A percentile compares a stretch with the other conserved stretches of the same genome.
Evolutionary conservation across 2,797 vertebrate species (phyloP).

Genomic region (Mormyrops boulengeri): DNA sequence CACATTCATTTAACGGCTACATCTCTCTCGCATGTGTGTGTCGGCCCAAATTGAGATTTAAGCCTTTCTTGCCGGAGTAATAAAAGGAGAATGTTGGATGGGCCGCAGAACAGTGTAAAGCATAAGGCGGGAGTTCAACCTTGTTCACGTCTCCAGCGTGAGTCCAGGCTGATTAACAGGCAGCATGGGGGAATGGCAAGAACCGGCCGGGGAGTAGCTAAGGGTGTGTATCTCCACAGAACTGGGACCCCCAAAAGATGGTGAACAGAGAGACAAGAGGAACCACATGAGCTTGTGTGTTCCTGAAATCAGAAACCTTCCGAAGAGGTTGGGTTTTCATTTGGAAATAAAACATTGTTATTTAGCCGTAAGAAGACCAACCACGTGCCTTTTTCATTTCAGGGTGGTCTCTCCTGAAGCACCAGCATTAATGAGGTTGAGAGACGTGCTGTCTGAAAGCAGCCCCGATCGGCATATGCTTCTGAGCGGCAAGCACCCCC

Average conservation of each 20-base stretch:
- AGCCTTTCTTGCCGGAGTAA: not conserved
- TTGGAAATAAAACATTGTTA: conserved; percentile 12
- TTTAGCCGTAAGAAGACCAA: conserved; percentile 17
- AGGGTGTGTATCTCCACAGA: not conserved
- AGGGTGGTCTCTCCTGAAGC: not conserved
- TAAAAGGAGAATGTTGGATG: not conserved
- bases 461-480: not conserved
- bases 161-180: conserved; percentile 24
- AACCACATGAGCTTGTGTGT: not conserved
- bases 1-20: not conserved
- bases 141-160: conserved; percentile 16
- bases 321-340: not conserved
- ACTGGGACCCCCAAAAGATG: not conserved
- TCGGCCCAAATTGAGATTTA: not conserved
- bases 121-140: conserved; percentile 9
- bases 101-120: conserved; percentile 11
- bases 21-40: not conserved
- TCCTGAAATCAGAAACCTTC: not conserved
- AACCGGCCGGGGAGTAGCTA: not conserved
- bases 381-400: not conserved
- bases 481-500: not conserved
- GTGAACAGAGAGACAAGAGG: not conserved
- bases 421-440: not conserved
- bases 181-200: not conserved
- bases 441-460: not conserved